Percentiles rank a stretch among this genome's conserved stretches.
Conservation (phyloP, 2,888 invertebrate genomes). For the Mythimna ferrago region DNA sequence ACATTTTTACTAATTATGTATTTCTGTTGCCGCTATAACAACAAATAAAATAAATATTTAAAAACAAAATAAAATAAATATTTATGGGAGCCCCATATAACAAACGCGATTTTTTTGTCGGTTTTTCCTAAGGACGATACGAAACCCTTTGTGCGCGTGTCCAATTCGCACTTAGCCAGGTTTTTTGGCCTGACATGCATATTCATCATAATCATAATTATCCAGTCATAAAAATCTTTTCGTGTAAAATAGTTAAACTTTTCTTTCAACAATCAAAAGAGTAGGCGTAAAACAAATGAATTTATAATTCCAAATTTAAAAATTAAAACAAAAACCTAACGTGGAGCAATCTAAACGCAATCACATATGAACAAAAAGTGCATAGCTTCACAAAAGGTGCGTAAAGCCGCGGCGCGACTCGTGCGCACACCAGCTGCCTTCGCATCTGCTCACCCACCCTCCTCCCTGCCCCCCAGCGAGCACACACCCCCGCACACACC, state of each 20-base stretch:
- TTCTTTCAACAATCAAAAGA: constrained; percentile 1
- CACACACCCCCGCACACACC: constrained; percentile 51
- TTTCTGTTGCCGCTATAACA: too few relatives aligned
- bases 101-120: too few relatives aligned
- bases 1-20: too few relatives aligned
- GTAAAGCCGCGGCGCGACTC: constrained; percentile 68
- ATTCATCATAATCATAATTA: neutral
- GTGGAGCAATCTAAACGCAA: constrained; percentile 39
- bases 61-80: too few relatives aligned
- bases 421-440: constrained; percentile 71
- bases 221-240: neutral
- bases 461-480: constrained; percentile 21
- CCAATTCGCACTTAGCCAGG: too few relatives aligned
- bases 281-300: neutral
- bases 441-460: constrained; percentile 73
- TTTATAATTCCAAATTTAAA: neutral
- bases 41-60: too few relatives aligned
- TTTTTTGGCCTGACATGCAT: too few relatives aligned
- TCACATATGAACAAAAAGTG: constrained; percentile 64
- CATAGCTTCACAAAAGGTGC: constrained; percentile 72
- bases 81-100: too few relatives aligned
- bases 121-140: too few relatives aligned
- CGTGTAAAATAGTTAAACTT: neutral
- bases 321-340: constrained; percentile 14
- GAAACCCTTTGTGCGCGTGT: too few relatives aligned